phyloP scores from a whole-genome alignment of 2,797 vertebrate genomes.

The Microctenopoma stevenorrisi region DNA sequence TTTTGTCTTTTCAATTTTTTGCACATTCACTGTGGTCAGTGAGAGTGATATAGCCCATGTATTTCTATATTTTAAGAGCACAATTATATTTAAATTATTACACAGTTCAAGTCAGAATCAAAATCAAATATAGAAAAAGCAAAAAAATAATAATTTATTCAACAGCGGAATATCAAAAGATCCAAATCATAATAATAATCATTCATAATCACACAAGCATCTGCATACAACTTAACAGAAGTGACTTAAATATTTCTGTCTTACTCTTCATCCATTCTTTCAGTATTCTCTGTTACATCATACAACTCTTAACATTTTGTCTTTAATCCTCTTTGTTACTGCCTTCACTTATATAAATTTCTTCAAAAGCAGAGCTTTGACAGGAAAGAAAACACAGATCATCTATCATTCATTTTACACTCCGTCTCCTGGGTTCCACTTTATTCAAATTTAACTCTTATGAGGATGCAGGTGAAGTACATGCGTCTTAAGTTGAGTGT shows the following conservation, averaged over 20 bases:
- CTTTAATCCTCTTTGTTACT: constrained; percentile 15
- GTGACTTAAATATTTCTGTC: neutral
- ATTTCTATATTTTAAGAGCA: no score
- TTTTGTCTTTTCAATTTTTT: no score
- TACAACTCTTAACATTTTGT: neutral
- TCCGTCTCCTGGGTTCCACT: constrained; percentile 16
- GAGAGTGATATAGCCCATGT: no score
- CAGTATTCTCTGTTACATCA: neutral
- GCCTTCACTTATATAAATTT: constrained; percentile 1
- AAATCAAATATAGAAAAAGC: no score
- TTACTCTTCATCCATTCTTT: neutral
- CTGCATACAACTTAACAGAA: neutral
- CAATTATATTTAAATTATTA: no score
- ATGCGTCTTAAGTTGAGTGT: constrained; percentile 14
- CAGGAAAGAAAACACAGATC: constrained; percentile 16
- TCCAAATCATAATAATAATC: no score
- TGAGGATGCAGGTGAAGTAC: constrained; percentile 10
- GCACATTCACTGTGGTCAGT: no score
- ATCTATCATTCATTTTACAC: constrained; percentile 8
- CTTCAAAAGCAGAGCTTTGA: constrained; percentile 30
- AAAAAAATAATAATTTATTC: no score
- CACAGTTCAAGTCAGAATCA: no score
- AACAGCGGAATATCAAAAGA: no score
- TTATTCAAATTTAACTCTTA: constrained; percentile 20
- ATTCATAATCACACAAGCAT: no score